Evolutionary conservation across 2,113 vertebrate genomes (phyloP).

Genomic region (Cynopterus brachyotis): DNA sequence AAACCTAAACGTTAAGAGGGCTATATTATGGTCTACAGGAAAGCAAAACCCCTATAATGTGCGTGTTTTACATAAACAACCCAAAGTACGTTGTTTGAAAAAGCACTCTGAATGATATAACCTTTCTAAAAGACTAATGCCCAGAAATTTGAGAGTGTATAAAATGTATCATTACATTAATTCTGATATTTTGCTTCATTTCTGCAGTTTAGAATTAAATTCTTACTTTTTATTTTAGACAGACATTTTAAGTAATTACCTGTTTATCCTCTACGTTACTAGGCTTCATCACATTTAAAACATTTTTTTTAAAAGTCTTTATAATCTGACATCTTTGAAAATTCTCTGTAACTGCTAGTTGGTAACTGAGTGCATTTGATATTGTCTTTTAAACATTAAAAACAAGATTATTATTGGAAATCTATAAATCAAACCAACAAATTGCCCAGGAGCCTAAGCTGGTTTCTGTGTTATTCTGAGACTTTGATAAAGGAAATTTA

Average conservation of each 20-base stretch:
- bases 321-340: conserved; percentile 10
- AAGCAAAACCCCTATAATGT: neutral
- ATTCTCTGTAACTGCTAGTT: neutral
- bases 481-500: neutral
- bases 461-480: neutral
- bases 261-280: conserved; percentile 42
- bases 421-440: neutral
- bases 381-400: conserved; percentile 3
- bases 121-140: conserved; percentile 6
- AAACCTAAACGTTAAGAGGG: neutral
- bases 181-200: neutral
- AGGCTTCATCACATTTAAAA: neutral
- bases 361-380: neutral
- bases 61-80: neutral
- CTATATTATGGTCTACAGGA: neutral
- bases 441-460: neutral
- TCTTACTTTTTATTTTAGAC: conserved; percentile 50
- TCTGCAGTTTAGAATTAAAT: conserved; percentile 40
- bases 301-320: neutral
- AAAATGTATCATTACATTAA: neutral
- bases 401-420: neutral
- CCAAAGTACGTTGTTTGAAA: neutral
- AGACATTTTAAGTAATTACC: conserved; percentile 62
- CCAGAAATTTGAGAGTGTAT: neutral
- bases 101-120: neutral